Evolutionary conservation across 2,888 invertebrate species (phyloP), one percentile per base, ranked within the genome.

Genomic region (Tanypteryx hageni): DNA sequence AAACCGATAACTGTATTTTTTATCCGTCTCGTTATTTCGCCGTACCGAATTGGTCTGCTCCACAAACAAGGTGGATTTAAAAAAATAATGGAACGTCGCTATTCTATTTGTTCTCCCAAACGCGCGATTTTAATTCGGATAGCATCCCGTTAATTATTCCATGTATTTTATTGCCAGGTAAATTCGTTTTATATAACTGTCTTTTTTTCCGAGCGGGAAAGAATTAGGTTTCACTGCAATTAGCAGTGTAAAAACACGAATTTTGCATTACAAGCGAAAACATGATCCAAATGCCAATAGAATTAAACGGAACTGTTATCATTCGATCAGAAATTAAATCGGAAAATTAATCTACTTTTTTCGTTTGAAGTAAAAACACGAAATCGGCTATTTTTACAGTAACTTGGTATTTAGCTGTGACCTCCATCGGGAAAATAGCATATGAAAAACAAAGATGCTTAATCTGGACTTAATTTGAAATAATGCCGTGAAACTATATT

Each of bases 321-420:
- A 14, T 89, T 89, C 89, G 89, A 89, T 89, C 44, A 89, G 89
- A 89, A 64, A 89, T 89, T 64, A 89, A 89, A 89, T 64, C 64
- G 64, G 64, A 89, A 89, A 89, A 89, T 89, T 89, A 44, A 89
- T 89, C 64, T 31, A 64, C 64, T 83, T 57, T 44, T 89, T 44
- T 61, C 44, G 27, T 56, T 18, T 57, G 44, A 89, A 64, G 18
- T 31, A 89, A 89, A 89, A 68, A 89, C 61, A 64, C 44, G 64
- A 89, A n/a, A 64, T 89, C 89, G n/a, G 44, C 89, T 89, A 83
- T 56, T 83, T 58, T 64, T 89, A 44, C 89, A 64, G 31, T 44
- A 89, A 44, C 27, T 44, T 64, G 89, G 61, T 44, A 89, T 68
- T 89, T 89, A 27, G 44, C 64, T 27, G 61, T 18, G 44, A 10